Conservation (phyloP, 2,113 vertebrate genomes). For the Vulpes lagopus region DNA sequence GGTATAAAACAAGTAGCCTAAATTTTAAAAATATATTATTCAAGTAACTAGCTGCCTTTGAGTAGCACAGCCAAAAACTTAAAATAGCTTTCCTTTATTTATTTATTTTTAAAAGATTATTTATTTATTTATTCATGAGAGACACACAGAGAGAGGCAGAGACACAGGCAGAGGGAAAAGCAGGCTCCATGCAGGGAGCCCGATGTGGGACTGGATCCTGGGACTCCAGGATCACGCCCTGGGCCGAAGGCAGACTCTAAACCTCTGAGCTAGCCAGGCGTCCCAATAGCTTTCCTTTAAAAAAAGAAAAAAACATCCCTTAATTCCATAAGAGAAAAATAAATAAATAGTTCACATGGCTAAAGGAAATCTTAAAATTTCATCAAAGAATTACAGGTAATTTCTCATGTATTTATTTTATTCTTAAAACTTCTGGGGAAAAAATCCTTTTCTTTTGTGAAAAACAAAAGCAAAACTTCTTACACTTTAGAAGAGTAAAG, state of each 20-base stretch:
- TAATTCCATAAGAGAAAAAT: neutral
- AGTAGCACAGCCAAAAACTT: neutral
- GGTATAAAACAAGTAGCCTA: neutral
- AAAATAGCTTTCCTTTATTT: neutral
- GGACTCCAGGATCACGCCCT: too few species aligned
- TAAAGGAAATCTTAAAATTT: neutral
- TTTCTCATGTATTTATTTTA: neutral
- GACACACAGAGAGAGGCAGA: too few species aligned
- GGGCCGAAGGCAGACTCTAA: too few species aligned
- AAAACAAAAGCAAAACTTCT: neutral
- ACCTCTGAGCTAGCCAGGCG: too few species aligned
- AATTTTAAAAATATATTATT: neutral
- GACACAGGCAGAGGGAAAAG: too few species aligned
- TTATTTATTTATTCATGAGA: too few species aligned
- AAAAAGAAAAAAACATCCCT: neutral
- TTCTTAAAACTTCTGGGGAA: neutral
- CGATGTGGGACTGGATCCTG: too few species aligned
- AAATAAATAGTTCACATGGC: neutral
- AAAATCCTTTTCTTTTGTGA: neutral
- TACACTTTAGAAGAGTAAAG: neutral
- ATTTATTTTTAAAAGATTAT: too few species aligned
- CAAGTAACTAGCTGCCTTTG: neutral
- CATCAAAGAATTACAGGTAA: neutral
- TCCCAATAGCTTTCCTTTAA: neutral
- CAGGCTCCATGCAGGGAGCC: too few species aligned